Evolutionary conservation across 1,140 invertebrate species (phyloP).

Genomic region (Pogonomyrmex barbatus): DNA sequence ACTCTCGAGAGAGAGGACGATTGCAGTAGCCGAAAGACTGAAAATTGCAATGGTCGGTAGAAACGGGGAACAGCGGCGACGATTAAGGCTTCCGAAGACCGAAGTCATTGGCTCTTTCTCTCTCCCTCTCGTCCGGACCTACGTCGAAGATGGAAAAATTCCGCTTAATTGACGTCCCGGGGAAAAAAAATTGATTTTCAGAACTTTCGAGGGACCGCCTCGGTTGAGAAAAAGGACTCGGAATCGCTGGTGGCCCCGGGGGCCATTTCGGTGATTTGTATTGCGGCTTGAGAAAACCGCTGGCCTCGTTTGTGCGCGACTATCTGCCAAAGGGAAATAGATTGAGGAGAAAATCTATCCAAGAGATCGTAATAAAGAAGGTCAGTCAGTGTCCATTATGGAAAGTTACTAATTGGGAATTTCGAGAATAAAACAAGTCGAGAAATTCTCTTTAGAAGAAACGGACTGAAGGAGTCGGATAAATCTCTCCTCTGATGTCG

Average conservation of each 20-base stretch:
- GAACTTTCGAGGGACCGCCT: constrained; percentile 61
- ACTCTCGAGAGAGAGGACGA: constrained; percentile 24
- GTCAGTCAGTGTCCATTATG: not conserved
- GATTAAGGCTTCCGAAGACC: constrained; percentile 65
- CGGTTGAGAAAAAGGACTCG: constrained; percentile 56
- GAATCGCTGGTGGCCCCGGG: constrained; percentile 57
- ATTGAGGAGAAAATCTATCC: constrained; percentile 30
- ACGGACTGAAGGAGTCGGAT: not conserved
- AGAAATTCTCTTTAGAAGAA: not conserved
- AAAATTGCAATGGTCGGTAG: constrained; percentile 46
- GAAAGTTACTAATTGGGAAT: constrained; percentile 6
- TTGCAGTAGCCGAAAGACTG: constrained; percentile 42
- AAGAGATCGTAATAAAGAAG: not conserved
- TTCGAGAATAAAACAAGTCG: not conserved
- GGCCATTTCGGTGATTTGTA: constrained; percentile 59
- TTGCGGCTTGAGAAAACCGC: constrained; percentile 29
- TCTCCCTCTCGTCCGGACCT: constrained; percentile 50
- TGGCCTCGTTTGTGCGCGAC: constrained; percentile 41
- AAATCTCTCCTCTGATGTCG: not conserved
- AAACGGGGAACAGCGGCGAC: constrained; percentile 46
- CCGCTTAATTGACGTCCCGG: constrained; percentile 70
- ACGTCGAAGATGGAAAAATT: constrained; percentile 72
- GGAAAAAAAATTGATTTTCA: constrained; percentile 73
- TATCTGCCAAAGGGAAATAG: constrained; percentile 36
- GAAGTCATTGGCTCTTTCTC: constrained; percentile 15